Evolutionary conservation across 2,888 invertebrate species (phyloP).

Genomic region (Xestobium rufovillosum): DNA sequence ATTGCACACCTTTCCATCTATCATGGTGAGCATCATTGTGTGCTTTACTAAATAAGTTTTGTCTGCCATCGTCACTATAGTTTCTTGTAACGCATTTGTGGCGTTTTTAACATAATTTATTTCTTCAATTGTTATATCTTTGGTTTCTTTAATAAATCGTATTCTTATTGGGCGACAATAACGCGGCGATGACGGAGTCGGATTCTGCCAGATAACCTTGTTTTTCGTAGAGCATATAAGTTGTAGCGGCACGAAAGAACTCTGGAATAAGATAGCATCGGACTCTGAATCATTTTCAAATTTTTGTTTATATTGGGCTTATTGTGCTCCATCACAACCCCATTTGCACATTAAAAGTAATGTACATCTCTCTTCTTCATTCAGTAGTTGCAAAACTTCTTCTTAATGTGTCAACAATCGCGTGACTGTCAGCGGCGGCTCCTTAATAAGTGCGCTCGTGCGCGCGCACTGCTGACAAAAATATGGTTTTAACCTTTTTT

Average conservation of each 20-base stretch:
- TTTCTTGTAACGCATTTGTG: background rate
- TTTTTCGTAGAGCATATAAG: constrained; percentile 6
- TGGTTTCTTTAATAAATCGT: constrained; percentile 20
- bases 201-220: constrained; percentile 25
- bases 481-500: too few relatives aligned
- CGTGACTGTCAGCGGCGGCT: too few relatives aligned
- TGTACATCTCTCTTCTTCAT: too few relatives aligned
- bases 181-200: constrained; percentile 22
- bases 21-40: constrained; percentile 23
- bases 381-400: too few relatives aligned
- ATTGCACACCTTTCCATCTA: constrained; percentile 24
- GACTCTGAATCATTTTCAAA: constrained; percentile 16
- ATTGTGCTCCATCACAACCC: constrained; percentile 26
- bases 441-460: too few relatives aligned
- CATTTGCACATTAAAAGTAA: constrained; percentile 26
- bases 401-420: too few relatives aligned
- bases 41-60: too few relatives aligned
- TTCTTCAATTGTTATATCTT: constrained; percentile 20
- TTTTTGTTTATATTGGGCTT: constrained; percentile 24
- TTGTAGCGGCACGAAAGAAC: constrained; percentile 15
- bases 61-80: background rate
- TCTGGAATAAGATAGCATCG: constrained; percentile 28
- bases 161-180: constrained; percentile 23
- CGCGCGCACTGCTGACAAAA: too few relatives aligned
- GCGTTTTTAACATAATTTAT: constrained; percentile 16